Evolutionary conservation across 2,888 invertebrate species (phyloP).

Genomic region (Chymomyza fuscimana): DNA sequence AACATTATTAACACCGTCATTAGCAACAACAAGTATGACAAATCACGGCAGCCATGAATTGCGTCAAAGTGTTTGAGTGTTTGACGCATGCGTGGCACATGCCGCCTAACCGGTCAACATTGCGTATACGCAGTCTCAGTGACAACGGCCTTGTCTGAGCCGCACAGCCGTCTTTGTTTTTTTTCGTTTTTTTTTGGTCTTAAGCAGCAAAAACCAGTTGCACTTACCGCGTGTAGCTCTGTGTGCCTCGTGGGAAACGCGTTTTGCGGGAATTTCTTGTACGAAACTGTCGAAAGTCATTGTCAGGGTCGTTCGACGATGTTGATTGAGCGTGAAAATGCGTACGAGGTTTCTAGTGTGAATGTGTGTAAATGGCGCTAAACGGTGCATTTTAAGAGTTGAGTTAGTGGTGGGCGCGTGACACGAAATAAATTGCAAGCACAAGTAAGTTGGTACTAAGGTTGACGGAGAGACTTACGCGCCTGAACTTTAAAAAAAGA

Average conservation of each 20-base stretch:
- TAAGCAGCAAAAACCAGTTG: constrained; percentile 52
- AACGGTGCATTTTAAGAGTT: neutral
- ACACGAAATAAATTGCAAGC: neutral
- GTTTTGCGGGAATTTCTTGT: constrained; percentile 41
- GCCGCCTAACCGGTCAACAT: constrained; percentile 28
- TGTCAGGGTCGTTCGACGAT: constrained; percentile 56
- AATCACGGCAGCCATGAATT: constrained; percentile 35
- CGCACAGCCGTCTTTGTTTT: neutral
- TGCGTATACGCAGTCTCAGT: constrained; percentile 64
- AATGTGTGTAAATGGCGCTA: constrained; percentile 14
- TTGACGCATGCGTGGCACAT: constrained; percentile 40
- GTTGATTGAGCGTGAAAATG: constrained; percentile 43
- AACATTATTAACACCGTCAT: constrained; percentile 50
- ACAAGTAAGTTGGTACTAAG: neutral
- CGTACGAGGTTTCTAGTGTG: constrained; percentile 19
- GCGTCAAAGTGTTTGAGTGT: neutral
- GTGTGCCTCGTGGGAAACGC: neutral
- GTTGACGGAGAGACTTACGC: too few species aligned
- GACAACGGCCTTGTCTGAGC: constrained; percentile 39
- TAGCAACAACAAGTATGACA: constrained; percentile 54
- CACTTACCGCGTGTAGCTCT: constrained; percentile 44
- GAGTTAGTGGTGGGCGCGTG: neutral
- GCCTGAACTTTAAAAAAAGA: too few species aligned
- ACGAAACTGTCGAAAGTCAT: constrained; percentile 52
- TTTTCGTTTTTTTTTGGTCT: neutral